Conservation (phyloP, 2,888 invertebrate genomes). For the Rhogogaster chlorosoma region DNA sequence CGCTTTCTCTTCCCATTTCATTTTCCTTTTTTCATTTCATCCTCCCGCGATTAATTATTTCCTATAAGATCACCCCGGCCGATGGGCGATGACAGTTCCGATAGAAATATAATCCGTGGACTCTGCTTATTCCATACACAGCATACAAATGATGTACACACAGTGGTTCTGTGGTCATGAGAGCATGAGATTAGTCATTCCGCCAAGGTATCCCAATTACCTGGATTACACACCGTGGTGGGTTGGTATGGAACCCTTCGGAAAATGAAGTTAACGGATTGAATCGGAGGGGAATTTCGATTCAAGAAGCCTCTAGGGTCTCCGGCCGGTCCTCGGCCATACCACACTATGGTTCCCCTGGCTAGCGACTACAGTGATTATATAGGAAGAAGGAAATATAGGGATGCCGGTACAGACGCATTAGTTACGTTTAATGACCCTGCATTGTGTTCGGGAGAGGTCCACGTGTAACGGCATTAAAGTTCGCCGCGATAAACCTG, state of each 20-base stretch:
- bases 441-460: constrained; percentile 33
- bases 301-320: constrained; percentile 11
- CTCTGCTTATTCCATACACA: neutral
- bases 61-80: neutral
- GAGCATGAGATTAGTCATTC: constrained; percentile 8
- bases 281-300: neutral
- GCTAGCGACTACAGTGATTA: constrained; percentile 4
- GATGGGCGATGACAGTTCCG: neutral
- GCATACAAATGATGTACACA: neutral
- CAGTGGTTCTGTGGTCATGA: neutral
- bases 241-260: neutral
- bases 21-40: neutral
- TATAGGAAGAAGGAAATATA: constrained; percentile 35
- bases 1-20: neutral
- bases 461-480: constrained; percentile 54
- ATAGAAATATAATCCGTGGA: neutral
- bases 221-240: neutral
- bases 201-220: constrained; percentile 11
- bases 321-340: neutral
- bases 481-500: constrained; percentile 52
- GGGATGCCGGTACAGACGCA: constrained; percentile 48
- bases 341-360: neutral
- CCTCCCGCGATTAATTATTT: neutral
- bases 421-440: constrained; percentile 61
- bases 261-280: constrained; percentile 12